Percentiles rank a stretch among this genome's conserved stretches.
Evolutionary conservation across 2,888 invertebrate species (phyloP).

Genomic region (Meteorus cinctellus): DNA sequence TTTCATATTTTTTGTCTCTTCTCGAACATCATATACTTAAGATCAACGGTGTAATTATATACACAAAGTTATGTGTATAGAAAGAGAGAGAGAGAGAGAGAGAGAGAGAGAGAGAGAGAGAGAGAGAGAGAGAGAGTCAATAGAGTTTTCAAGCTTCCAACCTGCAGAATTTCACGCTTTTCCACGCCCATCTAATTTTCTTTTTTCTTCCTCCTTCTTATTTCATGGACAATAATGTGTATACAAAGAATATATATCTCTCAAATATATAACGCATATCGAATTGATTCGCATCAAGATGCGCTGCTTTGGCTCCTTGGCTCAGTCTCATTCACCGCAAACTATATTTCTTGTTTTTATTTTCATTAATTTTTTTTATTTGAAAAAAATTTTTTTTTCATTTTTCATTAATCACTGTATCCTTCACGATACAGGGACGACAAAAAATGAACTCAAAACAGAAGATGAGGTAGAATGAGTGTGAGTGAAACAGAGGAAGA

Average conservation of each 20-base stretch:
- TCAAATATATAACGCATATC: conserved; percentile 25
- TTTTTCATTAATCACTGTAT: conserved; percentile 33
- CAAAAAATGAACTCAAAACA: background rate
- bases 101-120: no score
- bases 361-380: background rate
- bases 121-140: background rate
- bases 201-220: background rate
- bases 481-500: background rate
- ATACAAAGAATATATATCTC: conserved; percentile 18
- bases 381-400: background rate
- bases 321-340: conserved; percentile 17
- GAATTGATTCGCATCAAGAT: conserved; percentile 25
- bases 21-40: no score
- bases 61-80: background rate
- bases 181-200: conserved; percentile 4
- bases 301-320: background rate
- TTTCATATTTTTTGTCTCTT: no score
- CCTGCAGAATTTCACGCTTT: conserved; percentile 13
- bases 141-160: conserved; percentile 16
- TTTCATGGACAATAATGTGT: conserved; percentile 14
- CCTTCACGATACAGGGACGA: background rate
- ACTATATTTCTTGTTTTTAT: conserved; percentile 15
- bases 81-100: background rate
- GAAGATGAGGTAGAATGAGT: background rate
- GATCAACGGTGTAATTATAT: no score